These are phyloP conservation scores for Tapera naevia DNA, from an alignment of 2,797 vertebrate species.

Conservation along the genomic window DNA sequence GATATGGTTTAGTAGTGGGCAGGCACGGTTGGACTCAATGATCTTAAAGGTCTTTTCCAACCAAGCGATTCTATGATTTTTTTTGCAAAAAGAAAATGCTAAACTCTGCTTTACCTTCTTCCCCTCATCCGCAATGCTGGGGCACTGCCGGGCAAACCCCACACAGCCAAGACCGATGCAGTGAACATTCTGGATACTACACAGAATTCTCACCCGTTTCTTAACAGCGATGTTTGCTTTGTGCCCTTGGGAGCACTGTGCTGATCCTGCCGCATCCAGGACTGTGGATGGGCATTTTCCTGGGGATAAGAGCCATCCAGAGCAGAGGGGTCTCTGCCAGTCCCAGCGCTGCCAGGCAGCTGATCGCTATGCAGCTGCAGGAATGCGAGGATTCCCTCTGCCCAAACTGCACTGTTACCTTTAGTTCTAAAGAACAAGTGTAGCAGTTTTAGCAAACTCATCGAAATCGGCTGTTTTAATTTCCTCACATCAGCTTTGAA, in stretches of 20 bases:
- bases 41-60: too few species aligned
- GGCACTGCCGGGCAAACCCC: too few species aligned
- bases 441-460: not conserved
- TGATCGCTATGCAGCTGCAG: too few species aligned
- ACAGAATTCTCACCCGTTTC: not conserved
- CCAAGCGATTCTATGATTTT: too few species aligned
- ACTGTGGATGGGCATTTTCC: not conserved
- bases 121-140: accelerated
- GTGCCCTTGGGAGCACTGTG: not conserved
- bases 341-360: not conserved
- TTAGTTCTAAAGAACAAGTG: not conserved
- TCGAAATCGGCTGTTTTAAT: not conserved
- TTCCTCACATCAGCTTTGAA: not conserved
- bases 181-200: accelerated
- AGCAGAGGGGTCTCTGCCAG: not conserved
- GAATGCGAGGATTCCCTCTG: not conserved
- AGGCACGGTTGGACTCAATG: too few species aligned
- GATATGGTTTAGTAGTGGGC: too few species aligned
- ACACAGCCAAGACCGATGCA: not conserved
- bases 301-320: not conserved
- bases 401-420: not conserved
- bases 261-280: not conserved
- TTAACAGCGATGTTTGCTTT: not conserved
- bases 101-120: too few species aligned
- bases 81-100: too few species aligned